Evolutionary conservation across 2,113 vertebrate genomes (phyloP), one percentile per base, ranked within the genome.

Genomic region (Sphaerodactylus townsendi): DNA sequence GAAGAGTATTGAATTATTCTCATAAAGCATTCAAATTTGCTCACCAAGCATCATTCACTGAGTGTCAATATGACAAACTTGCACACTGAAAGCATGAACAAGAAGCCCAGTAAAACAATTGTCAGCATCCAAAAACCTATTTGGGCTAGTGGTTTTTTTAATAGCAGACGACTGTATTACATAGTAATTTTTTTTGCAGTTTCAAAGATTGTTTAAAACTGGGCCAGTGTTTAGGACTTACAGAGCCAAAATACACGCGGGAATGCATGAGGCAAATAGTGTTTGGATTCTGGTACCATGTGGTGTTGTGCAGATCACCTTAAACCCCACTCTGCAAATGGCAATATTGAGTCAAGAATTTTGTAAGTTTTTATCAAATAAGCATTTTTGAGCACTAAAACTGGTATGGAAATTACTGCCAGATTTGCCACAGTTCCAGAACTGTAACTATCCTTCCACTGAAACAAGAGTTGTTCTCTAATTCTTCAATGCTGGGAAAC

Each of bases 1-100:
- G 86, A 91, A 88, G 0, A 87, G 10, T 15, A 25, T 17, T 64
- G n/a, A 50, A 71, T n/a, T 46, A 30, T 78, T 62, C 53, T n/a
- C 14, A 69, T 46, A 77, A 77, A 19, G 37, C 19, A 44, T 46
- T 77, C 13, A 70, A 50, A 48, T 56, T 33, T 30, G 46, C 33
- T 70, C 15, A 25, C 19, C 28, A 70, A 56, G 19, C 64, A 33
- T 83, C 14, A 50, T 66, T 39, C 75, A 5, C 2, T 35, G 44
- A 50, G 44, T 74, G 46, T 35, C 48, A 53, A 33, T 30, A 66
- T 64, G 33, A 37, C 44, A 3, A 7, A 65, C 2, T 19, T 65
- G 23, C 44, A 73, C 10, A 33, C 21, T 41, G 28, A 17, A 56
- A 21, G 48, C 2, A 11, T 76, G 2, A 33, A 76, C 8, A n/a